Evolutionary conservation across 2,113 vertebrate genomes (phyloP), one percentile per base, ranked within the genome.

Genomic region (Rhea pennata): DNA sequence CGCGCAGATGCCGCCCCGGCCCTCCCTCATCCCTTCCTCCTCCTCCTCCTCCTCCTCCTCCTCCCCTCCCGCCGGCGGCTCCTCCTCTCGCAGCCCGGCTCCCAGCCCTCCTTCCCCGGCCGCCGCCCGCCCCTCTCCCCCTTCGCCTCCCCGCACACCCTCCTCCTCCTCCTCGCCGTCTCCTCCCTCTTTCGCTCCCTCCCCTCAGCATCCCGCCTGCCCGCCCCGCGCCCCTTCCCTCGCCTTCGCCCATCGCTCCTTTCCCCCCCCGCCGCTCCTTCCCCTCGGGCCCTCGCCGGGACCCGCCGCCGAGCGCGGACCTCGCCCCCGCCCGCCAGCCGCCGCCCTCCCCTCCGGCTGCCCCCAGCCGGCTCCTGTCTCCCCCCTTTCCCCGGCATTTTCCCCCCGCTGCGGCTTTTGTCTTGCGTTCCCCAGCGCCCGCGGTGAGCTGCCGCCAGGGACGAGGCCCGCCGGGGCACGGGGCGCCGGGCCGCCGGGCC

Each of bases 41-140:
- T 23, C 87, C 87, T 65, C 61, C 84, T 11, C 65, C 51, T 69
- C 92, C 81, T 23, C 87, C 87, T 65, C 61, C 84, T 50, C 51
- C 31, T 15, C 22, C 71, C 1, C 36, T 46, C 9, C n/a, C 19
- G 17, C 73, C n/a, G n/a, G 27, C 54, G 27, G 54, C 84, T 51
- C 51, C 33, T 15, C 23, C 72, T 2, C 31, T 42, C 56, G 56
- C 56, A 58, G 29, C 46, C 17, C 36, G 13, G 24, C 73, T 44
- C 27, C 51, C 61, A 5, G 40, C 50, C 82, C 54, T 40, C 54
- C 78, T 23, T 15, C 76, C 44, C 51, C 16, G 39, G n/a, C 46
- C 56, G 36, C 33, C 71, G 42, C 46, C 27, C 23, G 40, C 23
- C 21, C 59, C 72, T 51, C 24, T 29, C 70, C 50, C 58, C 36